Conservation (phyloP, 1,140 invertebrate genomes). For the Caenorhabditis inopinata region DNA sequence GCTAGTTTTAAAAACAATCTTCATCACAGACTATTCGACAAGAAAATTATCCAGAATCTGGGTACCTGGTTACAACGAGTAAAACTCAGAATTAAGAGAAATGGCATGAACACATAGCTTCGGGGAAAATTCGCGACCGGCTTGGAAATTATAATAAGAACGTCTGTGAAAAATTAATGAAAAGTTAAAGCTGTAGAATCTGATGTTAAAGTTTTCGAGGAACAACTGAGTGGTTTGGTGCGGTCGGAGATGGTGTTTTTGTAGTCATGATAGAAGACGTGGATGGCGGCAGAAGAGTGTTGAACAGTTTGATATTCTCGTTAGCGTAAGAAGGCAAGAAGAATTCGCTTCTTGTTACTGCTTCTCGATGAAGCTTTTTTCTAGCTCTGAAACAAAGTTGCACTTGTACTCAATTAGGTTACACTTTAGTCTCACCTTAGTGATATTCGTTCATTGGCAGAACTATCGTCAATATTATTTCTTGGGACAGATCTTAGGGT, state of each 20-base stretch:
- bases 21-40: slow-evolving; percentile 22
- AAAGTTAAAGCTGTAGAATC: not conserved
- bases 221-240: not conserved
- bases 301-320: slow-evolving; percentile 24
- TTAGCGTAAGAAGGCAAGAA: slow-evolving; percentile 20
- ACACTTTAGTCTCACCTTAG: not conserved
- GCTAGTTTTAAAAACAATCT: slow-evolving; percentile 9
- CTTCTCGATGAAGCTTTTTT: slow-evolving; percentile 25
- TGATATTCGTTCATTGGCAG: slow-evolving; percentile 1
- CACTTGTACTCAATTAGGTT: not conserved
- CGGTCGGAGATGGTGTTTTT: not conserved
- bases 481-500: not conserved
- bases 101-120: not conserved
- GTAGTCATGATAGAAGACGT: not conserved
- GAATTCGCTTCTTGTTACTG: slow-evolving; percentile 7
- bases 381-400: not conserved
- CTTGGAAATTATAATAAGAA: not conserved
- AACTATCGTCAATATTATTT: not conserved
- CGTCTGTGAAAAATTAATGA: too few species aligned
- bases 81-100: not conserved
- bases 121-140: not conserved
- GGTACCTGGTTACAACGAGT: not conserved
- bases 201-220: not conserved
- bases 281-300: slow-evolving; percentile 11
- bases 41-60: not conserved